A percentile compares a stretch with the other conserved stretches of the same genome.
These are phyloP conservation scores for Pyrgilauda ruficollis DNA, from an alignment of 2,113 vertebrate species.

Conservation along the genomic window DNA sequence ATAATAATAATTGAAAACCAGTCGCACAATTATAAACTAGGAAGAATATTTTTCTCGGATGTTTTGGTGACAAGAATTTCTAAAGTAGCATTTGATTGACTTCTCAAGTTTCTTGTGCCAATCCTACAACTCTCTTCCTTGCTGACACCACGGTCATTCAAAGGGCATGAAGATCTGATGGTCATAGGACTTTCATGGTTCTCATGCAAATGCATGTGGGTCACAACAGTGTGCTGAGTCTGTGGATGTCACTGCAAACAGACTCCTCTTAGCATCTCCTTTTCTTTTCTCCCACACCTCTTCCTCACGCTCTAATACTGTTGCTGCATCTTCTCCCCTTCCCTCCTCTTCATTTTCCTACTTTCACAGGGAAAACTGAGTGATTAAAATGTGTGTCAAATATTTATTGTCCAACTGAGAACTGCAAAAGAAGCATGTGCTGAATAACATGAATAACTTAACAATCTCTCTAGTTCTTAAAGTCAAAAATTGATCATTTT, in stretches of 20 bases:
- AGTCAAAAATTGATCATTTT: neutral
- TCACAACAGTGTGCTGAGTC: rapidly evolving
- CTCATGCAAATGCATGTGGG: too few relatives aligned
- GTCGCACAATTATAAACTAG: neutral
- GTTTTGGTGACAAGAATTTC: neutral
- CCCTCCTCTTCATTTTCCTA: neutral
- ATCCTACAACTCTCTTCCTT: neutral
- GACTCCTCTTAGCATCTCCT: neutral
- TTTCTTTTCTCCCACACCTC: neutral
- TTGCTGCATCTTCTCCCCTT: neutral
- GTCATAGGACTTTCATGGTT: neutral
- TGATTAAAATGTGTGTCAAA: neutral
- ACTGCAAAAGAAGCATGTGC: neutral
- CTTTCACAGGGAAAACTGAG: neutral
- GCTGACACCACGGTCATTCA: neutral
- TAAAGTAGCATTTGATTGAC: neutral
- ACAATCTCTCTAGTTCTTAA: neutral
- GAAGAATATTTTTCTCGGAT: neutral
- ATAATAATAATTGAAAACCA: neutral
- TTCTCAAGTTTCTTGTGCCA: neutral
- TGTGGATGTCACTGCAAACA: neutral
- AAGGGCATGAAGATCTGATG: neutral
- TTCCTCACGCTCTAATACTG: neutral
- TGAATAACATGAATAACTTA: neutral
- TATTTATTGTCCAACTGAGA: neutral